Base-by-base conservation (phyloP, 2,797 vertebrate species). In the Neosilurus hyrtlii region DNA sequence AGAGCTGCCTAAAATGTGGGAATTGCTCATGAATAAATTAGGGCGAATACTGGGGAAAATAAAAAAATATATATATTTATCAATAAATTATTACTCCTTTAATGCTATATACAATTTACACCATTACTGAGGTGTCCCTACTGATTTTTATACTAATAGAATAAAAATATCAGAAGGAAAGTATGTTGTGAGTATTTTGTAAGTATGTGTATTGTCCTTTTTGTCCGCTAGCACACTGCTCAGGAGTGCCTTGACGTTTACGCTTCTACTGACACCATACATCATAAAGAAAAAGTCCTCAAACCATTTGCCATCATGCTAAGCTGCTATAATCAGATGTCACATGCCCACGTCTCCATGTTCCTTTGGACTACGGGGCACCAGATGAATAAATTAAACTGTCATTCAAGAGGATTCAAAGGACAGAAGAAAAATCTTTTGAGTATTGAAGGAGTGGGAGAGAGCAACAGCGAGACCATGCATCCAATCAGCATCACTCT, bases 401-500 rank as follows among this genome's bases (percentile, higher is more conserved):
- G 83, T 85, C 87, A 87, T 84, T 85, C 86, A 87, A 80, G 84
- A 54, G 65, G 79, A 79, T 71, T 57, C 72, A 82, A 72, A 83
- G 54, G 77, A 74, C 35, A 87, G 85, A 84, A 84, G 62, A 80
- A 73, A 82, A 82, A 79, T 65, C 79, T 86, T 82, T 71, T 49
- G 85, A 68, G 82, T 82, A 57, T 80, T 77, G 79, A 68, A 30
- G n/a, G 51, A 68, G 61, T 26, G 62, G 51, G 26, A 72, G 80
- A 82, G 54, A 75, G 70, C 59, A 59, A 72, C 54, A 84, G 80
- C 37, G 63, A 84, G 70, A 77, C 78, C 84, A 75, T 74, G 85
- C 83, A 89, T 88, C 89, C 89, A 89, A 89, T 90, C 87, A 89
- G 87, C 82, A 86, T 86, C 82, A 76, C 81, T 80, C 87, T 75